phyloP scores from a whole-genome alignment of 2,888 invertebrate genomes.

The Acheta domesticus region DNA sequence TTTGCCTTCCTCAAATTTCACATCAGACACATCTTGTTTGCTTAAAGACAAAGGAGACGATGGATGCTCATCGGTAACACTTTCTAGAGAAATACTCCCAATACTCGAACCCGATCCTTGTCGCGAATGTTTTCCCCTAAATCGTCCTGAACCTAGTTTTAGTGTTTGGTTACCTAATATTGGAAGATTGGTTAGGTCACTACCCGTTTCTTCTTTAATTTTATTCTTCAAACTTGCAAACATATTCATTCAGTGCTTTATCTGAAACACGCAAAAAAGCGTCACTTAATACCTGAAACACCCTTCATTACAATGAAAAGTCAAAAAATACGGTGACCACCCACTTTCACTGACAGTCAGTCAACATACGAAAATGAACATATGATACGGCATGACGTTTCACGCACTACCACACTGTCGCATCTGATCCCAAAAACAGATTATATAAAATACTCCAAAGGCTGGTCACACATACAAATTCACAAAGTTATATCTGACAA shows the following conservation, averaged over 20 bases:
- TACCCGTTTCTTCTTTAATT: slow-evolving; percentile 84
- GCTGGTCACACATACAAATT: background rate
- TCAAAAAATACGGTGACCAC: background rate
- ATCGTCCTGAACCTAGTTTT: slow-evolving; percentile 49
- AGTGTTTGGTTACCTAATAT: slow-evolving; percentile 35
- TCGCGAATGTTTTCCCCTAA: slow-evolving; percentile 48
- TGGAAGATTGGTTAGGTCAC: slow-evolving; percentile 58
- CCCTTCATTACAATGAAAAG: background rate
- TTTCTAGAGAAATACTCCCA: slow-evolving; percentile 44
- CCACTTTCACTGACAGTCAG: slow-evolving; percentile 5
- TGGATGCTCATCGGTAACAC: slow-evolving; percentile 49
- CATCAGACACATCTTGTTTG: slow-evolving; percentile 48
- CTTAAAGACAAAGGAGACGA: slow-evolving; percentile 51
- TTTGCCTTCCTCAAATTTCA: slow-evolving; percentile 46
- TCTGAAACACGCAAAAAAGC: background rate
- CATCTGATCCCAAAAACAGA: background rate
- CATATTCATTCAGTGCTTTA: slow-evolving; percentile 55
- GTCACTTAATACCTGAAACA: background rate
- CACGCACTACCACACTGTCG: background rate
- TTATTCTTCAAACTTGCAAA: slow-evolving; percentile 85
- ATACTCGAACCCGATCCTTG: slow-evolving; percentile 46
- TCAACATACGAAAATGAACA: background rate
- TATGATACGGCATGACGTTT: background rate
- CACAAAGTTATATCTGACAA: background rate
- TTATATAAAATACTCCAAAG: background rate